Evolutionary conservation across 2,113 vertebrate species (phyloP), one percentile per base, ranked within the genome.

Genomic region (Eolophus roseicapilla): DNA sequence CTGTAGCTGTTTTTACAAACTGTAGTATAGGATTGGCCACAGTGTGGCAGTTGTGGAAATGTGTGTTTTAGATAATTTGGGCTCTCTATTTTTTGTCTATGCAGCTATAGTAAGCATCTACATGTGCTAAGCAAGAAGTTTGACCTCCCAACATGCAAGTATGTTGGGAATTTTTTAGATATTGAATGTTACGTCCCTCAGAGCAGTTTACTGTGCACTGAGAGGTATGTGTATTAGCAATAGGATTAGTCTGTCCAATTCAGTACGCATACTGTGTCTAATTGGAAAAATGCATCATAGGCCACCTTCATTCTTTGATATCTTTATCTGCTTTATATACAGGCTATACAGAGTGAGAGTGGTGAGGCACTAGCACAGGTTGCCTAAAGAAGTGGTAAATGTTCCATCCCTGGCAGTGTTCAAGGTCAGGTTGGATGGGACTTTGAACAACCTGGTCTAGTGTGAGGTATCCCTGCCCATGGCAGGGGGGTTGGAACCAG

Each of bases 11-110:
- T 59, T 43, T 44, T 57, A 31, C 47, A 29, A 86, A 33, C 18
- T 41, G 37, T 55, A 63, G 0, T 60, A 11, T 5, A 39, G 50
- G 23, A 35, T 24, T 74, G 69, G 46, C n/a, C 59, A 59, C 2
- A 1, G 23, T 41, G 75, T 79, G 49, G 55, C 69, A 63, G 28
- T 63, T 92, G 55, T 31, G 25, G 59, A 90, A 47, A 28, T 18
- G 4, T 1, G 0, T 17, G 25, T 0, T 89, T 68, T 35, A 44
- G 10, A 46, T 57, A 37, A 28, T 82, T 55, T 35, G 35, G 20
- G 27, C 39, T 60, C 19, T 64, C 6, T 65, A 6, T 80, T 90
- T 82, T 82, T 64, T 44, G 29, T 93, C 31, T 53, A 1, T 13
- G 12, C 23, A 65, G 9, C 47, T 53, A 3, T 24, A 60, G 64